These are phyloP conservation scores for Orchesella cincta DNA, from an alignment of 1,140 invertebrate species.

Conservation along the genomic window DNA sequence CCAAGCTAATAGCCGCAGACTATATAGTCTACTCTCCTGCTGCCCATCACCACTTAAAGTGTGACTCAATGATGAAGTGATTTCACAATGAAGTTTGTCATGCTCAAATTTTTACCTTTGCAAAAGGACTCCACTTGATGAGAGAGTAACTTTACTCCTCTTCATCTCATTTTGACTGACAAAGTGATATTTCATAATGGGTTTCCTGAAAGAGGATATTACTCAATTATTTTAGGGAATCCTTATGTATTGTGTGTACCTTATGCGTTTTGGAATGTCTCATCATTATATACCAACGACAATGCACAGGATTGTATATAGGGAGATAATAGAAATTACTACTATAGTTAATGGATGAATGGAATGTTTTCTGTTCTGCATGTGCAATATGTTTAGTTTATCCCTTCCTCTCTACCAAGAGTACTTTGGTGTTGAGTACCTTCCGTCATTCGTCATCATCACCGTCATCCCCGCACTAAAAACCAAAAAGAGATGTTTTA, in stretches of 20 bases:
- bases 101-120: background rate
- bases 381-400: background rate
- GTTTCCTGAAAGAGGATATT: background rate
- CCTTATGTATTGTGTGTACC: no score
- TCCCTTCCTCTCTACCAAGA: background rate
- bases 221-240: slow-evolving; percentile 9
- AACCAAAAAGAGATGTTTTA: slow-evolving; percentile 21
- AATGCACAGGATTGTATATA: slow-evolving; percentile 16
- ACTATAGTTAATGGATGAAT: slow-evolving; percentile 26
- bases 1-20: background rate
- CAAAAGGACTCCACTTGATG: background rate
- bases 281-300: background rate
- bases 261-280: slow-evolving; percentile 14
- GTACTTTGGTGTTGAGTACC: slow-evolving; percentile 7
- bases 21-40: background rate
- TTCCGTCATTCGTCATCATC: slow-evolving; percentile 29
- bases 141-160: background rate
- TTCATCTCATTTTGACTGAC: background rate
- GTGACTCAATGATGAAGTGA: slow-evolving; percentile 10
- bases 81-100: slow-evolving; percentile 14
- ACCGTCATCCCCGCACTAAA: slow-evolving; percentile 22
- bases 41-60: no score
- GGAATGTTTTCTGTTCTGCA: slow-evolving; percentile 4
- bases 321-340: background rate
- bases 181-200: slow-evolving; percentile 18